These are phyloP conservation scores for Kuschelorhynchus macadamiae DNA, from an alignment of 2,888 invertebrate genomes.

Conservation along the genomic window DNA sequence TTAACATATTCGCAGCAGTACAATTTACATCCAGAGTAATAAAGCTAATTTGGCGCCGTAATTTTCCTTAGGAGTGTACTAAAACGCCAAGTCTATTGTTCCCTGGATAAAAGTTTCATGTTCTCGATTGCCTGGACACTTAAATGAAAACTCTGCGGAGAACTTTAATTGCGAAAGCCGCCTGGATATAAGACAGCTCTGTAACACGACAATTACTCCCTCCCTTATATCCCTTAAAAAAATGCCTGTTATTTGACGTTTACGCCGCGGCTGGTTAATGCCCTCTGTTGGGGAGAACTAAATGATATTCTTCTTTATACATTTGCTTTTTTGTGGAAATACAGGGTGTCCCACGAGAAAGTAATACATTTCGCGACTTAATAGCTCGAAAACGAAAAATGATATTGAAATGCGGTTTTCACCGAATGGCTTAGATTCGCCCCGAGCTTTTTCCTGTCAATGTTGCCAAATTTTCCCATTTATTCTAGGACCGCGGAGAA, in stretches of 20 bases:
- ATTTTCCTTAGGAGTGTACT: slow-evolving; percentile 29
- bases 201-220: not conserved
- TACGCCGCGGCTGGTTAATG: too few species aligned
- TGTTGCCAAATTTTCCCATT: too few species aligned
- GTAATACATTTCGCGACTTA: too few species aligned
- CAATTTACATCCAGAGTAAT: slow-evolving; percentile 10
- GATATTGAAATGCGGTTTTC: too few species aligned
- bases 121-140: slow-evolving; percentile 40
- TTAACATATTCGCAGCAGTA: not conserved
- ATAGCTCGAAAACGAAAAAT: too few species aligned
- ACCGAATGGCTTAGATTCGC: too few species aligned
- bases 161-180: slow-evolving; percentile 25
- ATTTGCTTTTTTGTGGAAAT: too few species aligned
- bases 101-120: slow-evolving; percentile 41
- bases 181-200: slow-evolving; percentile 15
- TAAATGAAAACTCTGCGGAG: slow-evolving; percentile 37
- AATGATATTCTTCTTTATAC: too few species aligned
- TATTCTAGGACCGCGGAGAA: too few species aligned
- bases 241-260: not conserved
- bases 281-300: too few species aligned
- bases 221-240: not conserved
- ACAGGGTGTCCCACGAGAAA: too few species aligned
- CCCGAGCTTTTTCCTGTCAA: too few species aligned
- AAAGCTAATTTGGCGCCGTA: slow-evolving; percentile 25
- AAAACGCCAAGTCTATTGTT: slow-evolving; percentile 37